These are phyloP conservation scores for Panagrolaimus sp. DNA, from an alignment of 1,140 invertebrate species.

Conservation along the genomic window DNA sequence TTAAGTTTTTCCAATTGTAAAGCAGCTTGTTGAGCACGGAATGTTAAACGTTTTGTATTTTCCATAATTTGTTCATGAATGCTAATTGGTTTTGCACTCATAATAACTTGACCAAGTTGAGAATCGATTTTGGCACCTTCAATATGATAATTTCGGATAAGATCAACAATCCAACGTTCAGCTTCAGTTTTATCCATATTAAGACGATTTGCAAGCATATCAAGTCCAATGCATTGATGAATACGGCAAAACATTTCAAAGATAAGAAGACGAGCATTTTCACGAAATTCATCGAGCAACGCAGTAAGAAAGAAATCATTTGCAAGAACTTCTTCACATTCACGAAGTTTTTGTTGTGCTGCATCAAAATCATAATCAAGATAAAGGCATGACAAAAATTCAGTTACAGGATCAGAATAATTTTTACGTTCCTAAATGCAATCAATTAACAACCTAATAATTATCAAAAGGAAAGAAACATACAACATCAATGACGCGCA, in stretches of 20 bases:
- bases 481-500: constrained; percentile 95
- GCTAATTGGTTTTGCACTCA: constrained; percentile 92
- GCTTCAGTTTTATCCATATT: constrained; percentile 71
- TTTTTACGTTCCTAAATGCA: constrained; percentile 98
- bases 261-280: constrained; percentile 97
- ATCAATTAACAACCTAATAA: too few species aligned
- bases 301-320: constrained; percentile 98
- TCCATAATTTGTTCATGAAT: constrained; percentile 98
- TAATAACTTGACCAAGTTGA: constrained; percentile 94
- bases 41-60: constrained; percentile 83
- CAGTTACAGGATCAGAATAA: constrained; percentile 95
- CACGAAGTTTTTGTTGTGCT: constrained; percentile 86
- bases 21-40: constrained; percentile 68
- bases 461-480: too few species aligned
- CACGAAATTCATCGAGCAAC: constrained; percentile 91
- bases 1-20: constrained; percentile 56
- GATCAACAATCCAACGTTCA: constrained; percentile 98
- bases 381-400: constrained; percentile 95
- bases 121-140: constrained; percentile 97
- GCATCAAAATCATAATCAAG: constrained; percentile 99
- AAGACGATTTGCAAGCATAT: constrained; percentile 54
- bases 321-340: constrained; percentile 77
- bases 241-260: constrained; percentile 99
- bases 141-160: constrained; percentile 89
- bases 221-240: constrained; percentile 60